These are phyloP conservation scores for Stenoptilia bipunctidactyla DNA, from an alignment of 2,888 invertebrate species.

Conservation along the genomic window DNA sequence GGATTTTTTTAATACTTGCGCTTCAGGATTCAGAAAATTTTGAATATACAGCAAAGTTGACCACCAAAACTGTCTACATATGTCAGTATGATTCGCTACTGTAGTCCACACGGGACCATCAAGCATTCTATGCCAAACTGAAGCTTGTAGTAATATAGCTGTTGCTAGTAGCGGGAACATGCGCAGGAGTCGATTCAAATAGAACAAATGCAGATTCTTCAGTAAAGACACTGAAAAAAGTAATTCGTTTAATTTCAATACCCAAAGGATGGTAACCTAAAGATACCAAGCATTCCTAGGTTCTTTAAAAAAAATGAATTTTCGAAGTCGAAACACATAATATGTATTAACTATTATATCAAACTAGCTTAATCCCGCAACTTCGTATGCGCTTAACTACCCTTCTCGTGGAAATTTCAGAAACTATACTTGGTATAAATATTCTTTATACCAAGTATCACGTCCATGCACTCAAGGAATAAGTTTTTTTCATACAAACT, in stretches of 20 bases:
- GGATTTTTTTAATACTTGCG: slow-evolving; percentile 18
- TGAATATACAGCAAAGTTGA: slow-evolving; percentile 33
- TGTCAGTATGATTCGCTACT: slow-evolving; percentile 11
- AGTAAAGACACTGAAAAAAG: slow-evolving; percentile 23
- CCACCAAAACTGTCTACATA: slow-evolving; percentile 36
- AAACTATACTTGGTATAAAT: no score
- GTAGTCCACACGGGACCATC: slow-evolving; percentile 32
- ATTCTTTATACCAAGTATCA: no score
- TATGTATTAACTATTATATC: no score
- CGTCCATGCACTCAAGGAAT: no score
- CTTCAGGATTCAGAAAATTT: slow-evolving; percentile 24
- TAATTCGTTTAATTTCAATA: no score
- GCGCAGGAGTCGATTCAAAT: slow-evolving; percentile 31
- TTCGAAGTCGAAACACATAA: no score
- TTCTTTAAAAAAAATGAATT: no score
- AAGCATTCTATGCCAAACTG: slow-evolving; percentile 21
- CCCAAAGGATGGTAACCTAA: no score
- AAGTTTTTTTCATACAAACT: no score
- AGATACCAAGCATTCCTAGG: background rate
- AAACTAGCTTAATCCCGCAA: no score
- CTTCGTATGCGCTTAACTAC: no score
- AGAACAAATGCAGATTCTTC: slow-evolving; percentile 34
- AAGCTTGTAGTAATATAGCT: slow-evolving; percentile 27
- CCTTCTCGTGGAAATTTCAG: no score
- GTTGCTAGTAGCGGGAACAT: slow-evolving; percentile 36